Conservation (phyloP, 2,797 vertebrate genomes). For the Melanotaenia trifasciata region DNA sequence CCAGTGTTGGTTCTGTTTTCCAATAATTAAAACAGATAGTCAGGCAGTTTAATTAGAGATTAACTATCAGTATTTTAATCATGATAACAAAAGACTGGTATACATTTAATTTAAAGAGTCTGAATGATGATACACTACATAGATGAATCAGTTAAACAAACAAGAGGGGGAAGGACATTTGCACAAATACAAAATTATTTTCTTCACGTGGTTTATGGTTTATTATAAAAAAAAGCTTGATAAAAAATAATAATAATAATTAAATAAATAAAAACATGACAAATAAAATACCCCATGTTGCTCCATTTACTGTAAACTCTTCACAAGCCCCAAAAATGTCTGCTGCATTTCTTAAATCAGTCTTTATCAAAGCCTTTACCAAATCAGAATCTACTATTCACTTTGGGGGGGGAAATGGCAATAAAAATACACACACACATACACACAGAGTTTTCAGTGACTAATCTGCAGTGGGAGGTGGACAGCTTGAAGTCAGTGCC, state of each 20-base stretch:
- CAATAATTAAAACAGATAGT: constrained; percentile 46
- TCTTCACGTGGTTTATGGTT: constrained; percentile 43
- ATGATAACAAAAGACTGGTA: constrained; percentile 12
- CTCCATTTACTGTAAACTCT: constrained; percentile 38
- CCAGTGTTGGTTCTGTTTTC: constrained; percentile 27
- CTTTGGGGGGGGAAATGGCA: constrained; percentile 29
- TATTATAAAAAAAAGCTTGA: constrained; percentile 45
- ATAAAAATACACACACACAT: constrained; percentile 41
- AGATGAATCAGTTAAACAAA: constrained; percentile 1
- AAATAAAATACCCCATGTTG: neutral
- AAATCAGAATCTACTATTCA: constrained; percentile 63
- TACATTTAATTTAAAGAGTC: neutral
- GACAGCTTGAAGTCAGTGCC: constrained; percentile 77
- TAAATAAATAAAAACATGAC: neutral
- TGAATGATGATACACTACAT: neutral
- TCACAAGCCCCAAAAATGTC: constrained; percentile 58
- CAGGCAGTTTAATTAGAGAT: constrained; percentile 37
- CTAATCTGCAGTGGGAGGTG: constrained; percentile 82
- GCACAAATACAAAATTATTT: constrained; percentile 39
- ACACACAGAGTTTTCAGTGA: constrained; percentile 67
- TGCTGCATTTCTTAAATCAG: constrained; percentile 50
- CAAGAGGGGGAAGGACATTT: constrained; percentile 4
- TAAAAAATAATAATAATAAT: constrained; percentile 19
- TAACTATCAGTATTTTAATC: constrained; percentile 40
- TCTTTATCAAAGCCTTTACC: constrained; percentile 60